Evolutionary conservation across 2,888 invertebrate species (phyloP).

Genomic region (Diogma glabrata): DNA sequence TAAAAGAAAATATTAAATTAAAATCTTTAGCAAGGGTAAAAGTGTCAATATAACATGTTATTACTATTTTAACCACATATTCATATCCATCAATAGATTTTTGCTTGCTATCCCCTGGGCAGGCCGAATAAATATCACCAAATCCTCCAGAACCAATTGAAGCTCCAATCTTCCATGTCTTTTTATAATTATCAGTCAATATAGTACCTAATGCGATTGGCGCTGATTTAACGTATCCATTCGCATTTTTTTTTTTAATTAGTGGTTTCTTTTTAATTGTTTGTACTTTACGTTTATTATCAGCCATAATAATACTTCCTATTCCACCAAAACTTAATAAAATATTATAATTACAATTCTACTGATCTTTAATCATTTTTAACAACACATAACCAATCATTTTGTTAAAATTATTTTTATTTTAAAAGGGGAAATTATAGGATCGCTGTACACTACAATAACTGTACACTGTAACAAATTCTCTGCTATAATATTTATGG

Average conservation of each 20-base stretch:
- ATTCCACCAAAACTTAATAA: background rate
- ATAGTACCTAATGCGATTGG: constrained; percentile 50
- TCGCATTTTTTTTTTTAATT: constrained; percentile 23
- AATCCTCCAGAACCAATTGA: constrained; percentile 89
- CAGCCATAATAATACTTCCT: background rate
- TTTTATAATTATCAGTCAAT: constrained; percentile 62
- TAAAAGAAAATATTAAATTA: constrained; percentile 29
- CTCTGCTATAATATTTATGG: too few species aligned
- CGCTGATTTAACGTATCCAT: constrained; percentile 31
- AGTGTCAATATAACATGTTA: constrained; percentile 7
- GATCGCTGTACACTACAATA: too few species aligned
- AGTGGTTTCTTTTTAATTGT: constrained; percentile 9
- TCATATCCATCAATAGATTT: constrained; percentile 46
- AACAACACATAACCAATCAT: constrained; percentile 5
- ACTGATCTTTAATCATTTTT: background rate
- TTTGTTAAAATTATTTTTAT: too few species aligned
- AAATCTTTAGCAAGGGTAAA: constrained; percentile 9
- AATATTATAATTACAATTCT: background rate
- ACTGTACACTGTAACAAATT: too few species aligned
- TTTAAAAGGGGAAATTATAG: too few species aligned
- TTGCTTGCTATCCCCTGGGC: constrained; percentile 42
- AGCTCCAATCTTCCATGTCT: constrained; percentile 74
- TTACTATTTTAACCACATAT: constrained; percentile 70
- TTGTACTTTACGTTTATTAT: constrained; percentile 16
- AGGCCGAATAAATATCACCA: constrained; percentile 84